A percentile compares a stretch with the other conserved stretches of the same genome.
phyloP scores from a whole-genome alignment of 2,888 invertebrate genomes.

The Andrena marginata region DNA sequence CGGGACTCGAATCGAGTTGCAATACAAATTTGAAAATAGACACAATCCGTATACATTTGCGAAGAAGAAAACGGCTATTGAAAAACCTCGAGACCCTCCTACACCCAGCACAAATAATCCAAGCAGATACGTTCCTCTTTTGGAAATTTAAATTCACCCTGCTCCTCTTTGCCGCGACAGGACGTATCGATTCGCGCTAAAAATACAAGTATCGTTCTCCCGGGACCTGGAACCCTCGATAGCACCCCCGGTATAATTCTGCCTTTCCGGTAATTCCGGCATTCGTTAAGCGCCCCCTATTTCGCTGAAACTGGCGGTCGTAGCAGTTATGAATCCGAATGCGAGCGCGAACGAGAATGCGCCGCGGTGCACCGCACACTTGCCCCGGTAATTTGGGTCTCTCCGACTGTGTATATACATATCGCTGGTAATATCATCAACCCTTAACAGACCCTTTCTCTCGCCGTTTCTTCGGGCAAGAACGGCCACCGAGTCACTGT shows the following conservation, averaged over 20 bases:
- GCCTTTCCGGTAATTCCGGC: conserved; percentile 31
- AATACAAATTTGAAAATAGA: no score
- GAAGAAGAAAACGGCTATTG: background rate
- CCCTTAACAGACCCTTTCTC: conserved; percentile 23
- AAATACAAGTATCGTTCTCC: conserved; percentile 46
- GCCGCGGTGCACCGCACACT: conserved; percentile 46
- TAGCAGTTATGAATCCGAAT: conserved; percentile 56
- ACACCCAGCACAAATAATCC: conserved; percentile 7
- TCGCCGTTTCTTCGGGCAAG: background rate
- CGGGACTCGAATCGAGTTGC: no score
- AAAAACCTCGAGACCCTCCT: background rate
- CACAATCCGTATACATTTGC: conserved; percentile 11
- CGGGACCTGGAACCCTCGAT: background rate
- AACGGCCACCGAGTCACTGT: background rate
- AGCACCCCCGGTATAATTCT: conserved; percentile 24
- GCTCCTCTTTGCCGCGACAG: background rate
- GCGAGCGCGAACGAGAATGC: conserved; percentile 54
- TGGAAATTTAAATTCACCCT: conserved; percentile 29
- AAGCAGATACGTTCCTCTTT: background rate
- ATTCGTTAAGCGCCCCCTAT: conserved; percentile 30
- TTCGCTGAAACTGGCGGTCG: conserved; percentile 16
- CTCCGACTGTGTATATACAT: conserved; percentile 15
- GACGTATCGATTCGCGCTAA: conserved; percentile 51
- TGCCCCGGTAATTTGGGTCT: conserved; percentile 59
- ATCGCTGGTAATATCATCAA: conserved; percentile 29